Percentiles rank a stretch among this genome's conserved stretches.
phyloP scores from a whole-genome alignment of 2,888 invertebrate genomes.

The Idaea aversata region DNA sequence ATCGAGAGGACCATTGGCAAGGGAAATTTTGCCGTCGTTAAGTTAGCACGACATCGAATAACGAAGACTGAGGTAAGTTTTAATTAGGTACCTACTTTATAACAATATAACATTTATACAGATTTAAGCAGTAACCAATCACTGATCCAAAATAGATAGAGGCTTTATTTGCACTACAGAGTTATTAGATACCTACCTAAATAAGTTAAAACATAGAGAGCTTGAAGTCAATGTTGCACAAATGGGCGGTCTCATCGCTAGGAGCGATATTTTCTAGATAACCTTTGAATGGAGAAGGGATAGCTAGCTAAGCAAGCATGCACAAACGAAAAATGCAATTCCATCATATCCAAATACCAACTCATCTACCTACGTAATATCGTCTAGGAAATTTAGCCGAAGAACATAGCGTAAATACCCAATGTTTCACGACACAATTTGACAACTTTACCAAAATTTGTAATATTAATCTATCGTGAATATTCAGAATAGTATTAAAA shows the following conservation, averaged over 20 bases:
- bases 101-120: conserved; percentile 14
- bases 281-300: neutral
- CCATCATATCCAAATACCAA: no score
- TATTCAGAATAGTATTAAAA: neutral
- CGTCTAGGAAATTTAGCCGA: no score
- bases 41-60: conserved; percentile 97
- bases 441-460: no score
- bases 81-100: conserved; percentile 15
- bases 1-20: conserved; percentile 99
- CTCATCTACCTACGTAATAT: no score
- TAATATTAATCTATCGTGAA: no score
- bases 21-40: conserved; percentile 99
- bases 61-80: conserved; percentile 97
- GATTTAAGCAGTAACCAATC: conserved; percentile 1
- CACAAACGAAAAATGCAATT: no score
- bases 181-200: neutral
- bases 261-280: neutral
- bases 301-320: neutral
- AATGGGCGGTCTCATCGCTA: neutral
- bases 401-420: no score
- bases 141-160: neutral
- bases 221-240: neutral
- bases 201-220: neutral
- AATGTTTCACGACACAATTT: no score
- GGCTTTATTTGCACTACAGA: no score